Evolutionary conservation across 2,797 vertebrate species (phyloP).

Genomic region (Coendou prehensilis): DNA sequence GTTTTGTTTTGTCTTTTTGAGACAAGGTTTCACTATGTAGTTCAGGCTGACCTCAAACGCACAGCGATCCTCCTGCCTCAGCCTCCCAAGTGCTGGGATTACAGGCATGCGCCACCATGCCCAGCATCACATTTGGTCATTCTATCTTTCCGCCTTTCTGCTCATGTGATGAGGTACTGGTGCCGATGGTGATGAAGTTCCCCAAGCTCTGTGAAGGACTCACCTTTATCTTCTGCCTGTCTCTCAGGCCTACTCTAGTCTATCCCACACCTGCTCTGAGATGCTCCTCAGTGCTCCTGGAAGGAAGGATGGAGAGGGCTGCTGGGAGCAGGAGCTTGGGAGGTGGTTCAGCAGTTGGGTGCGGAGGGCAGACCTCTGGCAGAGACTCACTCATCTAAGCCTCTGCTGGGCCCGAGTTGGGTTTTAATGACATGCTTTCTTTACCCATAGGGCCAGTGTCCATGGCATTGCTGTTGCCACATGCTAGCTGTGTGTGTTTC

Average conservation of each 20-base stretch:
- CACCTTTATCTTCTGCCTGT: neutral
- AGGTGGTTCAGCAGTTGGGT: accelerated
- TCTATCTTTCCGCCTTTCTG: neutral
- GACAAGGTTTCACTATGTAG: neutral
- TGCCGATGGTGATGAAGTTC: neutral
- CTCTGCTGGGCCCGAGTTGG: neutral
- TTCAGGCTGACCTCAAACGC: neutral
- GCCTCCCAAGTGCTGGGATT: neutral
- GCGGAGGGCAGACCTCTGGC: neutral
- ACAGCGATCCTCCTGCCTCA: neutral
- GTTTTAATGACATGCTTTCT: neutral
- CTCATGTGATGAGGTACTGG: neutral
- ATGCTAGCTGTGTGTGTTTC: neutral
- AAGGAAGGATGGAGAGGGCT: neutral
- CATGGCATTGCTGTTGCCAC: neutral
- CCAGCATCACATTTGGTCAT: neutral
- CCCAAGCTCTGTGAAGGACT: neutral
- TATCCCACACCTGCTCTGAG: neutral
- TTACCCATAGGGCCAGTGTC: neutral
- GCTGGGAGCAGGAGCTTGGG: neutral
- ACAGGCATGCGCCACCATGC: neutral
- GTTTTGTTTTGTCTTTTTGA: neutral
- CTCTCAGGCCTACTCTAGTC: neutral
- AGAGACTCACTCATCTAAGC: neutral
- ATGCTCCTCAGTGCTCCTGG: neutral